A percentile compares a stretch with the other conserved stretches of the same genome.
Conservation (phyloP, 30 jellyfish, hydroid and myxozoan species). For the Pelagia noctiluca region DNA sequence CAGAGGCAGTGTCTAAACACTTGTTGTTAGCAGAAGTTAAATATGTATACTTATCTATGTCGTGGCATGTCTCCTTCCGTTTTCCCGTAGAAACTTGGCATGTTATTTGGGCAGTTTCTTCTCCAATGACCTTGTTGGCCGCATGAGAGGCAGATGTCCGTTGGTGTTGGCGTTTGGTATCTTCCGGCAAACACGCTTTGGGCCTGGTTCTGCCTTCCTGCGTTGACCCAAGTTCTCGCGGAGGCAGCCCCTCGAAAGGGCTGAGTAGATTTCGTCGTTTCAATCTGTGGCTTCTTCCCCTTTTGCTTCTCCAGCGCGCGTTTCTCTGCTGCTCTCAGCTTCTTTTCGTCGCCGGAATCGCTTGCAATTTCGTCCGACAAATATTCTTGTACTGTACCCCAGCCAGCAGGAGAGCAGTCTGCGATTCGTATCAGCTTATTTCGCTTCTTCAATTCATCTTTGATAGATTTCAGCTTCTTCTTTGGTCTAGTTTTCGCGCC, state of each 20-base stretch:
- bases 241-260: slow-evolving; percentile 1
- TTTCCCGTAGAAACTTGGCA: not conserved
- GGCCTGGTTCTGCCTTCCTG: not conserved
- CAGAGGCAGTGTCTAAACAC: not conserved
- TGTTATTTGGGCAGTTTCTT: not conserved
- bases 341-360: not conserved
- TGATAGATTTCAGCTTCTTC: not conserved
- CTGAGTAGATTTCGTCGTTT: not conserved
- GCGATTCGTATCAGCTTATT: not conserved
- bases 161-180: not conserved
- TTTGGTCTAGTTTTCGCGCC: not conserved
- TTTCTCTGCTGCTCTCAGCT: not conserved
- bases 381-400: not conserved
- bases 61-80: not conserved
- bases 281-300: not conserved
- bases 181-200: not conserved
- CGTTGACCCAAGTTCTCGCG: not conserved
- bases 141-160: not conserved
- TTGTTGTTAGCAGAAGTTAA: not conserved
- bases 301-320: not conserved
- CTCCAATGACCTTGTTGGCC: not conserved
- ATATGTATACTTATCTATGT: not conserved
- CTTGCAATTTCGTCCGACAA: not conserved
- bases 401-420: not conserved
- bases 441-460: not conserved